Evolutionary conservation across 2,888 invertebrate genomes (phyloP).

Genomic region (Meganola albula): DNA sequence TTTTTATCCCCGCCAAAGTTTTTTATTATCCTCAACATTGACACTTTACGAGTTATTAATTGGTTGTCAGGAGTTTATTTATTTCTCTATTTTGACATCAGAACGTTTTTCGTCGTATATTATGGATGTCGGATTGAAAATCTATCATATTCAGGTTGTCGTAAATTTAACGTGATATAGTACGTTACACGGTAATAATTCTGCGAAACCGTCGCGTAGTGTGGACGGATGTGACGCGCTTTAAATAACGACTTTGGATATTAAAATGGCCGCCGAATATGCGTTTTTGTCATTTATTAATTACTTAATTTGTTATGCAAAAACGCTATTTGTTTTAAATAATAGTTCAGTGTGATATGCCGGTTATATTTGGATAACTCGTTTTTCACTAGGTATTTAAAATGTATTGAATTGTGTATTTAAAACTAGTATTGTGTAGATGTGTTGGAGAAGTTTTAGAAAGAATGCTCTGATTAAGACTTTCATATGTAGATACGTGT

Average conservation of each 20-base stretch:
- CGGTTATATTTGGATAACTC: no score
- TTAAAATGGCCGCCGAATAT: constrained; percentile 65
- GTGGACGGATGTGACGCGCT: constrained; percentile 71
- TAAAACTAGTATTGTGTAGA: no score
- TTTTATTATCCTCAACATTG: constrained; percentile 70
- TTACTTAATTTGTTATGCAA: constrained; percentile 32
- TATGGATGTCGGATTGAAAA: constrained; percentile 72
- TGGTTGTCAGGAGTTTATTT: constrained; percentile 75
- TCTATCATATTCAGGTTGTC: constrained; percentile 77
- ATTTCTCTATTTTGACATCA: constrained; percentile 76
- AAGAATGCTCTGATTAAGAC: no score
- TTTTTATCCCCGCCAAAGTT: constrained; percentile 58
- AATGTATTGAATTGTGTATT: no score
- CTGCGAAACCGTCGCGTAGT: constrained; percentile 67
- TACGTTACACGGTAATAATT: constrained; percentile 74
- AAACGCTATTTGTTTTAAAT: no score
- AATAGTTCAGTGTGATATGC: no score
- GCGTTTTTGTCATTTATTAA: constrained; percentile 39
- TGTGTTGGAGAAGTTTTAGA: no score
- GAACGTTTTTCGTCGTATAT: constrained; percentile 70
- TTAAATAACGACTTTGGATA: constrained; percentile 71
- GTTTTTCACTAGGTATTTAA: no score
- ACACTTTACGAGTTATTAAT: constrained; percentile 79
- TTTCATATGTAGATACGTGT: no score
- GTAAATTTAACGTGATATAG: constrained; percentile 76